Evolutionary conservation across 2,797 vertebrate genomes (phyloP), one percentile per base, ranked within the genome.

Genomic region (Sphenodon punctatus): DNA sequence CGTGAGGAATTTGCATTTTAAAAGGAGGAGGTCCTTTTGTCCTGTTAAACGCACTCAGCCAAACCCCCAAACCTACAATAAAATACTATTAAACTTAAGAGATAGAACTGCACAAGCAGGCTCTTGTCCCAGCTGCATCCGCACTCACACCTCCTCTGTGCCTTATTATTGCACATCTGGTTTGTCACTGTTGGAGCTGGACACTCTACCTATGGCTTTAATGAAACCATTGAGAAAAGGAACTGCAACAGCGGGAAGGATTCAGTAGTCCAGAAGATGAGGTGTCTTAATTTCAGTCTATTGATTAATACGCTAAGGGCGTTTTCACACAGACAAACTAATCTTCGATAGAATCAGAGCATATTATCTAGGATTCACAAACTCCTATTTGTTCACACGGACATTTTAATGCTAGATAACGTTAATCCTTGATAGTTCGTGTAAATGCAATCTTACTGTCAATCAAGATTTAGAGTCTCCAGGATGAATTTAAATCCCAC

Each of bases 81-180:
- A 70, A 76, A 82, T 49, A 42, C 20, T 7, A 59, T 60, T 49
- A 48, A 76, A 42, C 43, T 51, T 6, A 36, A n/a, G 59, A 65
- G 12, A 22, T 43, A 39, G 36, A 49, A 20, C 38, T 36, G 32
- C 13, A 51, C 46, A 58, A 30, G 25, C 9, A 20, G 39, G 41
- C 46, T 46, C 51, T 60, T 16, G 9, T 39, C n/a, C 43, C 80
- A 76, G 67, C 72, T 76, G 80, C 60, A 67, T 76, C 59, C 38
- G n/a, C n/a, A n/a, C n/a, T 49, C 70, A 51, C 12, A 30, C 30
- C 13, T 76, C 65, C 53, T 53, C 42, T 67, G 67, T 63, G 59
- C 43, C 56, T 43, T 59, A 66, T 71, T 67, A 71, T 49, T 67
- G 66, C 67, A 77, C 67, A 75, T 82, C 59, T 82, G 80, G 80